These are phyloP conservation scores for Eugnorisma glareosa DNA, from an alignment of 2,888 invertebrate species.

Conservation along the genomic window DNA sequence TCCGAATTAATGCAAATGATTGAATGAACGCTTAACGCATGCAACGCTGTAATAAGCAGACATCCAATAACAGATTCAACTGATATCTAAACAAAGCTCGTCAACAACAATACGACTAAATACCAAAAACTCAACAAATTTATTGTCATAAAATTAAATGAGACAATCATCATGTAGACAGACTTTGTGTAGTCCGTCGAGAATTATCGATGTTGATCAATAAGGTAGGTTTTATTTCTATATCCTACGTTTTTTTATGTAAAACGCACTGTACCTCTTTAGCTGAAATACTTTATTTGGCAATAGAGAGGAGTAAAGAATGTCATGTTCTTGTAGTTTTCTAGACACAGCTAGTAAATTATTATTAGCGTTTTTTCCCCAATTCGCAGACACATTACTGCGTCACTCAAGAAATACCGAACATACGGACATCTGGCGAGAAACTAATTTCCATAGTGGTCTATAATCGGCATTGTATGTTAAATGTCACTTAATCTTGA, in stretches of 20 bases:
- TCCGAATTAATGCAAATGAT: conserved; percentile 28
- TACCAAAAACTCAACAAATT: conserved; percentile 62
- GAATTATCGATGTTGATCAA: conserved; percentile 6
- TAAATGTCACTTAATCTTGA: conserved; percentile 16
- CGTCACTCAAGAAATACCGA: conserved; percentile 13
- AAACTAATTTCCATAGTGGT: conserved; percentile 42
- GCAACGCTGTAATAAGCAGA: conserved; percentile 43
- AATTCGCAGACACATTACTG: neutral
- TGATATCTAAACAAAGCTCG: conserved; percentile 57
- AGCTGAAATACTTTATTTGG: neutral
- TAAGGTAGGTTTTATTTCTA: neutral
- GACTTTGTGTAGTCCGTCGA: conserved; percentile 6
- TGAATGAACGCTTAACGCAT: conserved; percentile 24
- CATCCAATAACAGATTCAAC: conserved; percentile 52
- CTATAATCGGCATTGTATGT: neutral
- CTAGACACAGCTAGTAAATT: neutral
- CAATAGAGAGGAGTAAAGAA: neutral
- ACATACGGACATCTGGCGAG: conserved; percentile 11
- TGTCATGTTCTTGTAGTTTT: neutral
- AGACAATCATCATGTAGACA: conserved; percentile 21
- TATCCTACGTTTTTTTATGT: neutral
- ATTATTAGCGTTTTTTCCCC: neutral
- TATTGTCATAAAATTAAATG: conserved; percentile 58
- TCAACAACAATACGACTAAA: conserved; percentile 61
- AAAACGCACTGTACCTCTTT: neutral